phyloP scores from a whole-genome alignment of 2,113 vertebrate species.

The Gobio gobio region DNA sequence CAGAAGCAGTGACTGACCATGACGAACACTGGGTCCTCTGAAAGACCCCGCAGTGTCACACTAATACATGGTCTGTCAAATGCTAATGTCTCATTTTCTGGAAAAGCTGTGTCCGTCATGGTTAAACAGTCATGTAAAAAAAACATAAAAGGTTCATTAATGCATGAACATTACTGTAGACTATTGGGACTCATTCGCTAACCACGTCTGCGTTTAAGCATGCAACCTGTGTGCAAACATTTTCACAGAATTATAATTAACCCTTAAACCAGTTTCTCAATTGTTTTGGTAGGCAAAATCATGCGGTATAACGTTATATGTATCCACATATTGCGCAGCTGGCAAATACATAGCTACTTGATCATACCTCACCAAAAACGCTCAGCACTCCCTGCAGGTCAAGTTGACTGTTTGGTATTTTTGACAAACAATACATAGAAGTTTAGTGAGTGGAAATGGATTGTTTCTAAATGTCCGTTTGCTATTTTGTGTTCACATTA shows the following conservation, averaged over 20 bases:
- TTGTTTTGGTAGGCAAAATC: too few species aligned
- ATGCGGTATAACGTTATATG: too few species aligned
- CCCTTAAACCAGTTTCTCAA: too few species aligned
- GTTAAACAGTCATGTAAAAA: slow-evolving; percentile 1
- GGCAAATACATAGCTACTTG: too few species aligned
- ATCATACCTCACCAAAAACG: too few species aligned
- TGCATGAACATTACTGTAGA: slow-evolving; percentile 4
- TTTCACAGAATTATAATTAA: not conserved
- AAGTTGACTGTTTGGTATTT: too few species aligned
- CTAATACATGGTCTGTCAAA: slow-evolving; percentile 14
- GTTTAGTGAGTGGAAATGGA: too few species aligned
- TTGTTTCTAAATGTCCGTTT: too few species aligned
- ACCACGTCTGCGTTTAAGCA: not conserved
- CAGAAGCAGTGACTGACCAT: slow-evolving; percentile 42
- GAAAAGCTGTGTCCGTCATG: slow-evolving; percentile 23
- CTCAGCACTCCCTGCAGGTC: too few species aligned
- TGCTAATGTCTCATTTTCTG: slow-evolving; percentile 15
- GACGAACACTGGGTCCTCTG: slow-evolving; percentile 14
- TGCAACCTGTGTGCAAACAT: not conserved
- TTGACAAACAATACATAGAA: too few species aligned
- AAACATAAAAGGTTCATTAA: not conserved
- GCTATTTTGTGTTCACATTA: too few species aligned
- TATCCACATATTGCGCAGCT: too few species aligned
- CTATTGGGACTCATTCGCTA: not conserved
- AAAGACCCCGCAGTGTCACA: slow-evolving; percentile 32